phyloP scores from a whole-genome alignment of 2,113 vertebrate species.

The Carlito syrichta region DNA sequence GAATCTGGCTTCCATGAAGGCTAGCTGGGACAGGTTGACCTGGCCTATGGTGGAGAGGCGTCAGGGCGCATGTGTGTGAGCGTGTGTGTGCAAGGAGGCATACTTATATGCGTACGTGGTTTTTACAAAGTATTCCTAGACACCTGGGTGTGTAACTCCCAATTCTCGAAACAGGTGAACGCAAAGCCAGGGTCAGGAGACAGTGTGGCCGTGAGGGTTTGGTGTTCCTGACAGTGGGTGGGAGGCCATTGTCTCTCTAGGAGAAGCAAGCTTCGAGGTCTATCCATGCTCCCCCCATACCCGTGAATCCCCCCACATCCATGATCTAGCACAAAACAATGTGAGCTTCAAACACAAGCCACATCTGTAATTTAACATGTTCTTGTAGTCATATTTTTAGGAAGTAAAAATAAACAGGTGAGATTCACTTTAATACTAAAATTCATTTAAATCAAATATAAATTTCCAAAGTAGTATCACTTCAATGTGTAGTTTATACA shows the following conservation, averaged over 20 bases:
- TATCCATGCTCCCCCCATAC: rapidly evolving
- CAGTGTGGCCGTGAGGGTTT: rapidly evolving
- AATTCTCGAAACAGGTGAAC: rapidly evolving
- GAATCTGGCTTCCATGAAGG: not conserved
- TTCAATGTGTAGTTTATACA: not conserved
- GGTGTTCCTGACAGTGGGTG: not conserved
- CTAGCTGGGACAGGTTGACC: not conserved
- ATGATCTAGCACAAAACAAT: rapidly evolving
- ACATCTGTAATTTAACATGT: not conserved
- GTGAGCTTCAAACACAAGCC: not conserved
- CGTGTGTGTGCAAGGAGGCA: not conserved
- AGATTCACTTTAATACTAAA: not conserved
- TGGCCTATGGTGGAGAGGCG: not conserved
- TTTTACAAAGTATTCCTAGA: not conserved
- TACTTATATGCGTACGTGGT: not conserved
- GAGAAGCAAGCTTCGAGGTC: not conserved
- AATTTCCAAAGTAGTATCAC: not conserved
- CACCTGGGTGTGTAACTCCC: not conserved
- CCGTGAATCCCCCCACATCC: rapidly evolving
- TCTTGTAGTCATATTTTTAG: not conserved
- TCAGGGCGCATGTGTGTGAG: not conserved
- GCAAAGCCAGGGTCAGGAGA: not conserved
- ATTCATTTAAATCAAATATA: not conserved
- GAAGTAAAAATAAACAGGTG: not conserved
- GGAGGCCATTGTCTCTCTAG: not conserved